Evolutionary conservation across 2,888 invertebrate genomes (phyloP), one percentile per base, ranked within the genome.

Genomic region (Drosophila ezoana): DNA sequence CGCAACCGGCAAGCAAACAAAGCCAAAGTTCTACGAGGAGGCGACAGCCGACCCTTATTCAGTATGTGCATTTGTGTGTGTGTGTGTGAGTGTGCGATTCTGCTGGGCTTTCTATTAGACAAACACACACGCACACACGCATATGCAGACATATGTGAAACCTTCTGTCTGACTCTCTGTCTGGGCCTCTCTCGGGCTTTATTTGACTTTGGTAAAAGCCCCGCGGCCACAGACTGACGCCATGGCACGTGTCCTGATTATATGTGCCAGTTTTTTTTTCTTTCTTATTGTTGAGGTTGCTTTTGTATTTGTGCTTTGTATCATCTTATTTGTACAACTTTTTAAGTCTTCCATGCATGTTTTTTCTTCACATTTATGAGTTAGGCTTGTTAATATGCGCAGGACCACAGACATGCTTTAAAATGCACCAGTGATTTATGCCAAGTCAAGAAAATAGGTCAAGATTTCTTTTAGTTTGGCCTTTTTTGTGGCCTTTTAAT

Each of bases 311-410:
- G 35, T 66, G 9, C 56, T 10, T 52, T 9, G 20, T 23, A 53
- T 43, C 11, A 9, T n/a, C 14, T 51, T 67, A 40, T 59, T 53
- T 62, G 66, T 11, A 53, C 56, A 72, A 63, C 54, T 76, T 72
- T 68, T 68, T 64, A 52, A 56, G 64, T 52, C 68, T 72, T 54
- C 77, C 20, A 40, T 45, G 56, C 77, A 72, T 72, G 66, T 63
- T 74, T 64, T 70, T 53, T 58, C 35, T 28, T n/a, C n/a, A 32
- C 66, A 80, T 80, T 69, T 86, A 77, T 77, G 77, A 63, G 70
- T 58, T 45, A 35, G 51, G 60, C 74, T 69, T 80, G 75, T 80
- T 87, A 81, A 81, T 87, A 80, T 74, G 84, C 63, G 10, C 56
- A 60, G 49, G 59, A 47, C 47, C 57, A 59, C 62, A 20, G 13